A percentile compares a stretch with the other conserved stretches of the same genome.
phyloP scores from a whole-genome alignment of 2,888 invertebrate genomes.

The Drosophila planitibia region DNA sequence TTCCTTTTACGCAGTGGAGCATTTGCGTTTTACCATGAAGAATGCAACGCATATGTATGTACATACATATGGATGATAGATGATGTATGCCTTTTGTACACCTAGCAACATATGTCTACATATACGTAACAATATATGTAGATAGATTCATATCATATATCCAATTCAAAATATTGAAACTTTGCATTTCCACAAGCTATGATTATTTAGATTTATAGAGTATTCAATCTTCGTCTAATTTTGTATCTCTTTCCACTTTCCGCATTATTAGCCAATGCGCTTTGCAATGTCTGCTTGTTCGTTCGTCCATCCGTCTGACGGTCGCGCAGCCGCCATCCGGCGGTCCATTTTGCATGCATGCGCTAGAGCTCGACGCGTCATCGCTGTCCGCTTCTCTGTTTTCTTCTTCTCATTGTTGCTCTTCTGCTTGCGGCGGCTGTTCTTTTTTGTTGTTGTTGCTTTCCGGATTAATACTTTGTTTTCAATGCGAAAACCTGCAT shows the following conservation, averaged over 20 bases:
- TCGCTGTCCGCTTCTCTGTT: slow-evolving; percentile 23
- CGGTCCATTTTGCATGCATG: slow-evolving; percentile 49
- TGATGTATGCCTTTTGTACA: not conserved
- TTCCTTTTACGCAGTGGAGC: slow-evolving; percentile 26
- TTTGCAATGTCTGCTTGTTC: slow-evolving; percentile 28
- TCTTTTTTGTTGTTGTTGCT: slow-evolving; percentile 48
- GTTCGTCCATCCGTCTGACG: slow-evolving; percentile 2
- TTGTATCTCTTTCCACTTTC: slow-evolving; percentile 57
- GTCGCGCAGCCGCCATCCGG: slow-evolving; percentile 6
- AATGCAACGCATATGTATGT: not conserved
- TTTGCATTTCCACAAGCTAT: not conserved
- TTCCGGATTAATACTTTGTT: slow-evolving; percentile 30
- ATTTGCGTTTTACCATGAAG: not conserved
- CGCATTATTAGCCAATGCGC: slow-evolving; percentile 69
- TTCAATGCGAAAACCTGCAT: slow-evolving; percentile 1
- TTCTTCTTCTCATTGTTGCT: slow-evolving; percentile 35
- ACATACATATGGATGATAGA: not conserved
- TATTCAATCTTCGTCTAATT: slow-evolving; percentile 30
- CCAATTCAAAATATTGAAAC: not conserved
- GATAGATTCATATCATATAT: not conserved
- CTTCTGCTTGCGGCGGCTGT: slow-evolving; percentile 19
- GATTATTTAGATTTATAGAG: slow-evolving; percentile 22
- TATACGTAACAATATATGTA: not conserved
- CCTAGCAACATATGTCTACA: not conserved
- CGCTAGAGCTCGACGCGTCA: slow-evolving; percentile 31